Percentiles rank a stretch among this genome's conserved stretches.
Conservation (phyloP, 2,797 vertebrate species). For the Sitta carolinensis region DNA sequence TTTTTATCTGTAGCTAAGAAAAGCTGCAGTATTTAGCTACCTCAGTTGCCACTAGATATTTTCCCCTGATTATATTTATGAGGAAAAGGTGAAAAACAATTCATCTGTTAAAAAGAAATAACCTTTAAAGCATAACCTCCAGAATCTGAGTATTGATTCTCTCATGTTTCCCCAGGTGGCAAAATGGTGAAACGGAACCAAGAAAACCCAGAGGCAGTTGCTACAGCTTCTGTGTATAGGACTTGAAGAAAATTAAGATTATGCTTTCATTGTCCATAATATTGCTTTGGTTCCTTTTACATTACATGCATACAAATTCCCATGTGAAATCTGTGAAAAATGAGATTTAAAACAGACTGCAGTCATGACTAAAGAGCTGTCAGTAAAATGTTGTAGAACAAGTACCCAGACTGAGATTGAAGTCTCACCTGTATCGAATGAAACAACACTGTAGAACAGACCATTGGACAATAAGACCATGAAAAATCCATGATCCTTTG, state of each 20-base stretch:
- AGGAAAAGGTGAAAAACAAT: conserved; percentile 29
- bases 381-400: not conserved
- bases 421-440: not conserved
- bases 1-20: conserved; percentile 26
- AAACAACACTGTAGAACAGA: not conserved
- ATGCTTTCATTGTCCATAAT: not conserved
- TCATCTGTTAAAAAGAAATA: conserved; percentile 57
- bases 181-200: conserved; percentile 60
- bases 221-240: not conserved
- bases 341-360: not conserved
- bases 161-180: conserved; percentile 64
- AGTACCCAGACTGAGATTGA: not conserved
- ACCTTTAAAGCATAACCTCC: conserved; percentile 60
- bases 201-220: conserved; percentile 56
- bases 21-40: not conserved
- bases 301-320: not conserved
- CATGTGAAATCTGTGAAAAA: conserved; percentile 13
- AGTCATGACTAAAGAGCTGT: not conserved
- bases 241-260: not conserved
- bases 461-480: not conserved
- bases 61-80: conserved; percentile 51
- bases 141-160: conserved; percentile 50
- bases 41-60: conserved; percentile 3
- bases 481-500: not conserved
- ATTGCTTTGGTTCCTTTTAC: not conserved